Conservation (phyloP, 2,888 invertebrate genomes). For the Troglohyphantes excavatus region DNA sequence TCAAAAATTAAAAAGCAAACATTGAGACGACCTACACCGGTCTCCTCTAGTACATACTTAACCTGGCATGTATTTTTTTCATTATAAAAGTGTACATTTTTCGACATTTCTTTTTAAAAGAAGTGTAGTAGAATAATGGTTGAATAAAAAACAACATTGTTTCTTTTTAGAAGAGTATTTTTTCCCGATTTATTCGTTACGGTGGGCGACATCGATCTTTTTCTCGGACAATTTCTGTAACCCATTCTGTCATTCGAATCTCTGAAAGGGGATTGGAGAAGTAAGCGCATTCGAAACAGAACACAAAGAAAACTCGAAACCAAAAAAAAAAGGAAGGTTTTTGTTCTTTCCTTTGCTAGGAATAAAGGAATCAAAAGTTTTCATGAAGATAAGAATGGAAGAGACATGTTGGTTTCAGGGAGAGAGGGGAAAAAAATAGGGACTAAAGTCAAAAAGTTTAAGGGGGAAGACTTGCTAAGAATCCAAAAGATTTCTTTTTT, state of each 20-base stretch:
- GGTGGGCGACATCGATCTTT: not conserved
- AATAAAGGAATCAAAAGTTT: slow-evolving; percentile 26
- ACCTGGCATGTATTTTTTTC: too few relatives aligned
- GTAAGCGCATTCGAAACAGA: slow-evolving; percentile 25
- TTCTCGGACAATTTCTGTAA: not conserved
- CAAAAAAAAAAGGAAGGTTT: slow-evolving; percentile 8
- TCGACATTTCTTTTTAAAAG: too few relatives aligned
- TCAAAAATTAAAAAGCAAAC: too few relatives aligned
- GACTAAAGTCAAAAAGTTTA: slow-evolving; percentile 52
- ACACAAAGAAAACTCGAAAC: slow-evolving; percentile 9
- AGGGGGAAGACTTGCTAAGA: slow-evolving; percentile 51
- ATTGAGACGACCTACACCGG: too few relatives aligned
- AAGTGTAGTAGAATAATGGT: too few relatives aligned
- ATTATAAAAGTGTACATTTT: too few relatives aligned
- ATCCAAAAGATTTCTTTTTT: slow-evolving; percentile 71
- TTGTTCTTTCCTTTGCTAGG: slow-evolving; percentile 1
- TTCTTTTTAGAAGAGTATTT: not conserved
- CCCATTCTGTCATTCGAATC: slow-evolving; percentile 9
- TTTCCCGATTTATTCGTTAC: not conserved
- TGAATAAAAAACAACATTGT: too few relatives aligned
- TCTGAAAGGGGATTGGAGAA: not conserved
- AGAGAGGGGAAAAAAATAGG: slow-evolving; percentile 12
- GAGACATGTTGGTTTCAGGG: slow-evolving; percentile 4
- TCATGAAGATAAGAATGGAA: slow-evolving; percentile 13
- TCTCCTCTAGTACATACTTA: too few relatives aligned